Evolutionary conservation across 2,888 invertebrate genomes (phyloP), one percentile per base, ranked within the genome.

Genomic region (Lasioglossum leucozonium): DNA sequence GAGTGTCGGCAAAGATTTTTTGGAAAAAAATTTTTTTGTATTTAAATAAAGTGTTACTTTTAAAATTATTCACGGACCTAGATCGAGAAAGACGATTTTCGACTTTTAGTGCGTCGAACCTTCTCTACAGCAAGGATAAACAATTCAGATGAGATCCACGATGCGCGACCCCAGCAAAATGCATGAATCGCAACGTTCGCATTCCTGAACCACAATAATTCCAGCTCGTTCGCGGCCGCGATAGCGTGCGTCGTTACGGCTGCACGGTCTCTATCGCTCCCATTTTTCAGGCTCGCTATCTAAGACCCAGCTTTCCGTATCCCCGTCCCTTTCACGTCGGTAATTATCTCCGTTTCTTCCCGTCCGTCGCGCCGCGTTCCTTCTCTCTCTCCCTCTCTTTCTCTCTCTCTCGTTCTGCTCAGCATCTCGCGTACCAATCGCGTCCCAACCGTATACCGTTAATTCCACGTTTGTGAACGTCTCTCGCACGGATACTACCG

Each of bases 201-300:
- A n/a, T 89, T 82, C 85, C 88, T 82, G 77, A 65, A 73, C 76
- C 47, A 65, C 79, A 85, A 90, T 90, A 90, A 89, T 91, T 90
- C 82, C 71, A 85, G 58, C 77, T 73, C 82, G 67, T 79, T 67
- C 69, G 72, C 69, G 72, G 77, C 71, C 76, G 80, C 77, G 89
- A 85, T 88, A 90, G 73, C 77, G 81, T 72, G 79, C 77, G 69
- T 73, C 85, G 83, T 87, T 90, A 87, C 88, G 72, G 44, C 82
- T 40, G 88, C 75, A 73, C 79, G 85, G 73, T 81, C 81, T 79
- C 88, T 89, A 89, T 88, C 89, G 88, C 78, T 76, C 47, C 71
- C 79, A 88, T 90, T 89, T 91, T 89, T 89, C 88, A 79, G 34
- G 44, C 75, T 16, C 73, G 74, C 67, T 85, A 88, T 90, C 89